These are phyloP conservation scores for Pachycephus smyrnensis DNA, from an alignment of 2,888 invertebrate genomes.

Conservation along the genomic window DNA sequence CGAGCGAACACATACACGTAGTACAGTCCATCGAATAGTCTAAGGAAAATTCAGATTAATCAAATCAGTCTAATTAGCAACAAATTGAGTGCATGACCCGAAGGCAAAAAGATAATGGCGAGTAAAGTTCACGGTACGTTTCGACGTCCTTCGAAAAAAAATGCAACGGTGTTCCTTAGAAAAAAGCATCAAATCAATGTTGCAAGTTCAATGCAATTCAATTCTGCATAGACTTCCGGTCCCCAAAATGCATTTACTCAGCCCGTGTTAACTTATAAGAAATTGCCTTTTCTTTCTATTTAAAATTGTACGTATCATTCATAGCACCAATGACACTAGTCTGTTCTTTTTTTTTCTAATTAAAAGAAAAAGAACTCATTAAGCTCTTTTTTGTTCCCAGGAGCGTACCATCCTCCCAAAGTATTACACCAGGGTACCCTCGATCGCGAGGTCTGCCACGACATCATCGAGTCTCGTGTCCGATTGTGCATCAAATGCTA, in stretches of 20 bases:
- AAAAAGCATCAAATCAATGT: too few species aligned
- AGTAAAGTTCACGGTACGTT: neutral
- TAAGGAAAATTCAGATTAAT: neutral
- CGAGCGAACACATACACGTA: neutral
- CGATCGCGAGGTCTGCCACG: conserved; percentile 35
- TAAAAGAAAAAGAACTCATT: neutral
- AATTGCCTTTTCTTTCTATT: neutral
- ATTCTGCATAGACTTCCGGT: neutral
- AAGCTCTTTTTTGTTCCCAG: conserved; percentile 34
- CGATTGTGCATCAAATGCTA: conserved; percentile 62
- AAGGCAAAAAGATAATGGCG: neutral
- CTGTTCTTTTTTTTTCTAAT: conserved; percentile 10
- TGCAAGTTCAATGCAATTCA: neutral
- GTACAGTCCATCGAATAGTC: neutral
- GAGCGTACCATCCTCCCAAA: conserved; percentile 54
- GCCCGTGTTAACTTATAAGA: too few species aligned
- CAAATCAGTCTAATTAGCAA: neutral
- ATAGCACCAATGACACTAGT: neutral
- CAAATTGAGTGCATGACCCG: too few species aligned
- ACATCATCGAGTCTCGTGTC: conserved; percentile 49
- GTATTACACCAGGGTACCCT: conserved; percentile 56
- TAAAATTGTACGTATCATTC: neutral
- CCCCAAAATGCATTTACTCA: too few species aligned
- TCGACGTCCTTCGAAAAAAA: too few species aligned
- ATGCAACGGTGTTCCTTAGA: too few species aligned